These are phyloP conservation scores for Hiodon alosoides DNA, from an alignment of 2,113 vertebrate species.

Conservation along the genomic window DNA sequence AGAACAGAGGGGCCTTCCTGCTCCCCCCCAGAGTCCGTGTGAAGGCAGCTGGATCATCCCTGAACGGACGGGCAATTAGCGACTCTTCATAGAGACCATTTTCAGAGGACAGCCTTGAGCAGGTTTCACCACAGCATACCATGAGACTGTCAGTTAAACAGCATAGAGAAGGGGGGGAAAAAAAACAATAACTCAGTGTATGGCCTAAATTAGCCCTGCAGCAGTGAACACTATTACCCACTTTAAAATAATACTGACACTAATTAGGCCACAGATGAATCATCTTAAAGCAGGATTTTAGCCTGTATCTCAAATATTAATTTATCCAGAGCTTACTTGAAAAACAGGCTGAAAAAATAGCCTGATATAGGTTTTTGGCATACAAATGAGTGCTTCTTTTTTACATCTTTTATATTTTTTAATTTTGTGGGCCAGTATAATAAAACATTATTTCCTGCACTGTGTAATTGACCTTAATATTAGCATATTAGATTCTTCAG, in stretches of 20 bases:
- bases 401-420: conserved; percentile 22
- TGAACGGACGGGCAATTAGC: conserved; percentile 66
- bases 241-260: conserved; percentile 66
- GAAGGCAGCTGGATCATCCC: conserved; percentile 59
- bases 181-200: conserved; percentile 59
- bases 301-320: conserved; percentile 39
- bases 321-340: conserved; percentile 40
- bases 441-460: not conserved
- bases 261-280: conserved; percentile 66
- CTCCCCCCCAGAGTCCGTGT: conserved; percentile 45
- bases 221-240: conserved; percentile 63
- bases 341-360: conserved; percentile 20
- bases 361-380: conserved; percentile 37
- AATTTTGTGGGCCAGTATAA: not conserved
- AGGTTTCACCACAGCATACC: conserved; percentile 54
- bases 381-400: conserved; percentile 40
- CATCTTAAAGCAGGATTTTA: conserved; percentile 52
- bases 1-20: not conserved
- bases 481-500: not conserved
- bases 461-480: not conserved
- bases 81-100: conserved; percentile 58
- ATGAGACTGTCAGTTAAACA: conserved; percentile 57
- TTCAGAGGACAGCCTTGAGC: conserved; percentile 51
- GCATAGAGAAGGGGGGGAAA: conserved; percentile 38
- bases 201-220: conserved; percentile 60